phyloP scores from a whole-genome alignment of 1,140 invertebrate genomes.

The Parapsyche elsis region DNA sequence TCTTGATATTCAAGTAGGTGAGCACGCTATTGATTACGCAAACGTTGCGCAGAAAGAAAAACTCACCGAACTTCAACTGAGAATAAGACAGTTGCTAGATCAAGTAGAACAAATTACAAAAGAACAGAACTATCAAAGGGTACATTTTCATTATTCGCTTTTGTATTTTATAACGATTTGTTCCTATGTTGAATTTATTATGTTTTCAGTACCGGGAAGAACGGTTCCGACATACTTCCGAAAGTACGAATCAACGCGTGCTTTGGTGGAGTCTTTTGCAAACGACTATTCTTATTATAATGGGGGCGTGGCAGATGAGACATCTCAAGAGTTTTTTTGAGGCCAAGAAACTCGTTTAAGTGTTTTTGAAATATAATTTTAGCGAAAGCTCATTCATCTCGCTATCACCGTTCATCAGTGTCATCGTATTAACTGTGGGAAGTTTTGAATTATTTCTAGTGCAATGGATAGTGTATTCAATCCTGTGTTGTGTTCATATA shows the following conservation, averaged over 20 bases:
- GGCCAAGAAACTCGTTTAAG: constrained; percentile 98
- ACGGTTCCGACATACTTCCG: constrained; percentile 95
- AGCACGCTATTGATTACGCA: constrained; percentile 98
- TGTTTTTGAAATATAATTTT: not conserved
- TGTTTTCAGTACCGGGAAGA: constrained; percentile 94
- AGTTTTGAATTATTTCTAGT: not conserved
- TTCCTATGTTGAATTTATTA: not conserved
- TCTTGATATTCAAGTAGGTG: constrained; percentile 98
- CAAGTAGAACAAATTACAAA: constrained; percentile 99
- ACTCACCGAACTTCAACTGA: constrained; percentile 92
- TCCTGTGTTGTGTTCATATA: too few relatives aligned
- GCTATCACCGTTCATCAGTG: not conserved
- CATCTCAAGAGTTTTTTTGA: constrained; percentile 99
- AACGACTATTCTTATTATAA: constrained; percentile 87
- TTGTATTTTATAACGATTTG: not conserved
- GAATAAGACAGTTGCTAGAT: constrained; percentile 94
- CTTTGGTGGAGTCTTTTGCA: constrained; percentile 98
- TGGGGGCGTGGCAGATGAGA: constrained; percentile 99
- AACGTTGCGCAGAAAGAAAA: constrained; percentile 98
- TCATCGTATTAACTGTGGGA: too few relatives aligned
- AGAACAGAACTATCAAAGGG: constrained; percentile 99
- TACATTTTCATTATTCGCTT: constrained; percentile 59
- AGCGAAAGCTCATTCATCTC: not conserved
- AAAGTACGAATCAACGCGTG: constrained; percentile 97
- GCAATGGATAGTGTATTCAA: not conserved